Percentiles rank a stretch among this genome's conserved stretches.
Conservation (phyloP, 2,113 vertebrate species). For the Psammodynastes pulverulentus region DNA sequence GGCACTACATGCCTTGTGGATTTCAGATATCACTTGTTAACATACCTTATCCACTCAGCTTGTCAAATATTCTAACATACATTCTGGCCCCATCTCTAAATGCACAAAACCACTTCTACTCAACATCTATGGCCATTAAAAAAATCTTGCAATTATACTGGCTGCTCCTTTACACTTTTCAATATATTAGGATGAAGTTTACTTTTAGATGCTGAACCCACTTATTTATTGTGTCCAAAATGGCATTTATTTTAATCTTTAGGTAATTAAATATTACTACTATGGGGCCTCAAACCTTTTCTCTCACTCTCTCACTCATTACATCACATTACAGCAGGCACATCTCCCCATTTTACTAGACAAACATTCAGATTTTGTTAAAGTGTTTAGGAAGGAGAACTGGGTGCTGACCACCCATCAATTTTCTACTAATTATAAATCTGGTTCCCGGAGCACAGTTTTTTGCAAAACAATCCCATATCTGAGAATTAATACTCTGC, state of each 20-base stretch:
- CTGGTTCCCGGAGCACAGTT: neutral
- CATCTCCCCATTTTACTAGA: neutral
- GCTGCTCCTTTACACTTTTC: neutral
- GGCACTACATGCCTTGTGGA: neutral
- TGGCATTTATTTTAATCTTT: neutral
- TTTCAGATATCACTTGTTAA: neutral
- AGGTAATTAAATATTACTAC: neutral
- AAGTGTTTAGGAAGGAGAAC: neutral
- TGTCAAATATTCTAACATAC: neutral
- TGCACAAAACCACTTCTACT: neutral
- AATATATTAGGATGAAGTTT: neutral
- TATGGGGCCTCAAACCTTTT: neutral
- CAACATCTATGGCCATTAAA: neutral
- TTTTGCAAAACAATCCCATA: neutral
- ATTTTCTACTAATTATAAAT: neutral
- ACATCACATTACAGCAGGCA: neutral
- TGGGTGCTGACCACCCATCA: neutral
- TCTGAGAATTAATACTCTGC: neutral
- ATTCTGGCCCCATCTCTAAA: neutral
- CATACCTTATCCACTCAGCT: neutral
- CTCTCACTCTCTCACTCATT: neutral
- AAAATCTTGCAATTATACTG: neutral
- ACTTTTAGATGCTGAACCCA: neutral
- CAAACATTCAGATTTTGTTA: neutral
- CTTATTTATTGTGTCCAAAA: neutral